A percentile compares a stretch with the other conserved stretches of the same genome.
phyloP scores from a whole-genome alignment of 1,140 invertebrate genomes.

The Drosophila elegans region DNA sequence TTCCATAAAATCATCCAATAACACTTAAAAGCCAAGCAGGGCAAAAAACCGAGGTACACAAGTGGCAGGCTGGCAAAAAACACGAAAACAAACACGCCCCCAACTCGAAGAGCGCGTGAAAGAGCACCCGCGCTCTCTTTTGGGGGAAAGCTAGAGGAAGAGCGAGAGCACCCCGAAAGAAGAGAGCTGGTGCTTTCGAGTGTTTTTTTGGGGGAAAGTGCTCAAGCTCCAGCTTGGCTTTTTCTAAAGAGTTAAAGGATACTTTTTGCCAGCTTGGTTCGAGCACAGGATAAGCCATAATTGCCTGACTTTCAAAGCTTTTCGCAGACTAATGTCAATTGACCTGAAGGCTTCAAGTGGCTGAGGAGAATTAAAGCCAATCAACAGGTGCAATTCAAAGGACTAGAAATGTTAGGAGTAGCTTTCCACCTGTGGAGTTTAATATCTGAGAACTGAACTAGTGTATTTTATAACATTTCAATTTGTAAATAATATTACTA shows the following conservation, averaged over 20 bases:
- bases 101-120: conserved; percentile 50
- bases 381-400: conserved; percentile 54
- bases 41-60: conserved; percentile 29
- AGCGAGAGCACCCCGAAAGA: background rate
- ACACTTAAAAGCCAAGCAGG: conserved; percentile 63
- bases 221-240: conserved; percentile 33
- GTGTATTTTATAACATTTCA: too few species aligned
- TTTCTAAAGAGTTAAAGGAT: conserved; percentile 50
- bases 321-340: conserved; percentile 17
- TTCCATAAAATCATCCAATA: conserved; percentile 81
- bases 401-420: background rate
- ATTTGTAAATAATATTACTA: too few species aligned
- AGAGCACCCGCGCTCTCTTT: conserved; percentile 28
- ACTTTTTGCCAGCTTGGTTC: conserved; percentile 61
- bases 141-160: conserved; percentile 27
- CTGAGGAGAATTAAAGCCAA: background rate
- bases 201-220: conserved; percentile 27
- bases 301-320: conserved; percentile 60
- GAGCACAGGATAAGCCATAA: conserved; percentile 76
- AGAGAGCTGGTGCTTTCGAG: conserved; percentile 59
- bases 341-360: conserved; percentile 31
- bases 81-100: conserved; percentile 78
- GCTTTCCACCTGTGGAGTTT: conserved; percentile 25
- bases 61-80: conserved; percentile 56
- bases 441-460: background rate